A percentile compares a stretch with the other conserved stretches of the same genome.
Evolutionary conservation across 2,888 invertebrate genomes (phyloP).

Genomic region (Oegoconia quadripuncta): DNA sequence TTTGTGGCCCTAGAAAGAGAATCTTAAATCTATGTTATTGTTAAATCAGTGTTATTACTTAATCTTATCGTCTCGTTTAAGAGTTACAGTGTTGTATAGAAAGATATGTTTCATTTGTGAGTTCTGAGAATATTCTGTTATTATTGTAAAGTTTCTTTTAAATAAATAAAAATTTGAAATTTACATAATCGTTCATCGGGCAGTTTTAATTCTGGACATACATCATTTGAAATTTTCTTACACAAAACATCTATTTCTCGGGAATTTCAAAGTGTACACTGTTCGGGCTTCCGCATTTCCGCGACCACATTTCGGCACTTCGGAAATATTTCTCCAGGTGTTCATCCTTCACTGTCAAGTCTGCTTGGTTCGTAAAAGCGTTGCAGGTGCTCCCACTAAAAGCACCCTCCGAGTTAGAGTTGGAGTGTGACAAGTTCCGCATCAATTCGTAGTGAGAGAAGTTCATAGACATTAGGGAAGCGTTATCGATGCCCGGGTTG

Average conservation of each 20-base stretch:
- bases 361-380: slow-evolving; percentile 33
- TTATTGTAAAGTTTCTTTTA: slow-evolving; percentile 74
- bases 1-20: slow-evolving; percentile 66
- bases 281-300: slow-evolving; percentile 31
- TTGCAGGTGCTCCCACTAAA: slow-evolving; percentile 52
- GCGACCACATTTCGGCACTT: slow-evolving; percentile 61
- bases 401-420: slow-evolving; percentile 59
- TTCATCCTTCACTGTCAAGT: slow-evolving; percentile 48
- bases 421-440: slow-evolving; percentile 57
- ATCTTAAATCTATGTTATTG: slow-evolving; percentile 71
- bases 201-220: slow-evolving; percentile 49
- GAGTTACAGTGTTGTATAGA: slow-evolving; percentile 78
- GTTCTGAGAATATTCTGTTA: slow-evolving; percentile 75
- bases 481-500: slow-evolving; percentile 36
- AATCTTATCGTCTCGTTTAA: slow-evolving; percentile 77
- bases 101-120: slow-evolving; percentile 73
- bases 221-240: slow-evolving; percentile 1
- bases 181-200: slow-evolving; percentile 74
- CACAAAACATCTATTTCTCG: slow-evolving; percentile 30
- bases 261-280: slow-evolving; percentile 30
- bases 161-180: slow-evolving; percentile 75
- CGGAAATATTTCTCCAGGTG: slow-evolving; percentile 63
- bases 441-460: slow-evolving; percentile 67
- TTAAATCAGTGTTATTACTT: slow-evolving; percentile 76
- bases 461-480: slow-evolving; percentile 61